These are phyloP conservation scores for Hippopotamus amphibius DNA, from an alignment of 2,113 vertebrate species.

Conservation along the genomic window DNA sequence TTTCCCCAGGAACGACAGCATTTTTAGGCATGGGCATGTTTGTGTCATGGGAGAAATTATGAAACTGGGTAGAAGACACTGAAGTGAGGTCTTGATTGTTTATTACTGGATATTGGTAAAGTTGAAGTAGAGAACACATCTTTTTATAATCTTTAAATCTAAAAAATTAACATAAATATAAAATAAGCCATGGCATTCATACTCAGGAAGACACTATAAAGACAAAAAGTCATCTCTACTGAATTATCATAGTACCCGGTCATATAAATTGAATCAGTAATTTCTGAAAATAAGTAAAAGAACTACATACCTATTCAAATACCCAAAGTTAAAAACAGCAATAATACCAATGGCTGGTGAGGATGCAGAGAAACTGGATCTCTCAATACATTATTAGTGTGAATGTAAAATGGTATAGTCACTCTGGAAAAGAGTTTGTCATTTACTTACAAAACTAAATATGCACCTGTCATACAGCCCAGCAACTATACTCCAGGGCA, in stretches of 20 bases:
- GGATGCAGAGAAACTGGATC: not conserved
- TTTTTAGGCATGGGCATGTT: not conserved
- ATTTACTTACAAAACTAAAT: constrained; percentile 7
- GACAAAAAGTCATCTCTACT: not conserved
- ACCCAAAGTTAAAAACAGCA: constrained; percentile 29
- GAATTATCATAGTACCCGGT: not conserved
- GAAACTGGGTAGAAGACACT: not conserved
- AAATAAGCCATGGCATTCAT: not conserved
- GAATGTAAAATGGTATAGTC: not conserved
- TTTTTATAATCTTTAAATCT: constrained; percentile 30
- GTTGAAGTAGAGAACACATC: not conserved
- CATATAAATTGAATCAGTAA: not conserved
- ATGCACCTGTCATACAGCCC: not conserved
- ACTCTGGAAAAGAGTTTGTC: constrained; percentile 4
- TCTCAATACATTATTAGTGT: not conserved
- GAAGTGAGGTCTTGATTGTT: not conserved
- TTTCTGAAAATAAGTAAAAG: constrained; percentile 34
- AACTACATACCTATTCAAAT: not conserved
- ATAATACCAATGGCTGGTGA: not conserved
- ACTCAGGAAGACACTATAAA: not conserved
- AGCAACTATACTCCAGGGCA: not conserved
- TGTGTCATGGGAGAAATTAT: not conserved
- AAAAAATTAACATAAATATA: constrained; percentile 39
- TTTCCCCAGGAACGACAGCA: not conserved
- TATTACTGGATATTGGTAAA: not conserved